These are phyloP conservation scores for Gadopsis marmoratus DNA, from an alignment of 2,797 vertebrate species.

Conservation along the genomic window DNA sequence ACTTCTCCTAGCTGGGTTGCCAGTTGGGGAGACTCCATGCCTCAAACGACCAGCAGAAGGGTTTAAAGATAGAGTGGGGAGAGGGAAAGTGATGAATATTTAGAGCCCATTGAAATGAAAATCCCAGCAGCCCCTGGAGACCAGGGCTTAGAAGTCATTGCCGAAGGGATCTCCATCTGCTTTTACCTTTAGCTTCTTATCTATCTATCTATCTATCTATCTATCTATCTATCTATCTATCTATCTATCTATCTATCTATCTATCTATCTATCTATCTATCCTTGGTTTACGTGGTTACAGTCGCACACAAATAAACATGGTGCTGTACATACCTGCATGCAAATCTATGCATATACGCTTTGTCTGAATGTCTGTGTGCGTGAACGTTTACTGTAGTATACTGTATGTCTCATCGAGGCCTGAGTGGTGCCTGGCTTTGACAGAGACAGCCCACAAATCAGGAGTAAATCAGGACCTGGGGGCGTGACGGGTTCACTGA, in stretches of 20 bases:
- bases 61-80: slow-evolving; percentile 78
- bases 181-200: slow-evolving; percentile 72
- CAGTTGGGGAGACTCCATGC: slow-evolving; percentile 66
- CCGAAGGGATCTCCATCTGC: slow-evolving; percentile 88
- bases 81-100: slow-evolving; percentile 87
- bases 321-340: slow-evolving; percentile 36
- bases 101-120: slow-evolving; percentile 88
- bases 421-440: slow-evolving; percentile 73
- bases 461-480: slow-evolving; percentile 80
- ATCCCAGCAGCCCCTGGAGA: slow-evolving; percentile 83
- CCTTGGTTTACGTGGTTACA: slow-evolving; percentile 15
- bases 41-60: slow-evolving; percentile 72
- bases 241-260: slow-evolving; percentile 33
- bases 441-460: slow-evolving; percentile 83
- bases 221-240: slow-evolving; percentile 26
- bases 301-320: slow-evolving; percentile 6
- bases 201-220: slow-evolving; percentile 31
- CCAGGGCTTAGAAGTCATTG: slow-evolving; percentile 83
- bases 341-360: slow-evolving; percentile 30
- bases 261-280: slow-evolving; percentile 43
- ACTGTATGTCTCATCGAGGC: slow-evolving; percentile 51
- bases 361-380: slow-evolving; percentile 18
- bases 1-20: slow-evolving; percentile 66
- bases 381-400: slow-evolving; percentile 50
- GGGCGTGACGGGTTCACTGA: slow-evolving; percentile 81